Percentiles rank a stretch among this genome's conserved stretches.
Conservation (phyloP, 2,113 vertebrate genomes). For the Cyprinus carpio region DNA sequence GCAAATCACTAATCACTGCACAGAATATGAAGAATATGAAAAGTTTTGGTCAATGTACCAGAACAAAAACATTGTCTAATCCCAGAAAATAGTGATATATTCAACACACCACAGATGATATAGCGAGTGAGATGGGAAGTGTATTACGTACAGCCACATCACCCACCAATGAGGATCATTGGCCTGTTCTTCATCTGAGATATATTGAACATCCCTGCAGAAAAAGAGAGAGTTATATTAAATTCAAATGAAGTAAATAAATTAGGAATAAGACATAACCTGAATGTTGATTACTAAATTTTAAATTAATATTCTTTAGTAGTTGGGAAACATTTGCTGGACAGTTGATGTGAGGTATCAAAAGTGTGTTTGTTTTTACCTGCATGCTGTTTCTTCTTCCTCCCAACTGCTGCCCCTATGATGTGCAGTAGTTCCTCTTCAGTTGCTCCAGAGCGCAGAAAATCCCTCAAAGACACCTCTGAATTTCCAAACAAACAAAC, state of each 20-base stretch:
- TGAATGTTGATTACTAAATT: too few species aligned
- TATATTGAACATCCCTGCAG: slow-evolving; percentile 93
- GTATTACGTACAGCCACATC: slow-evolving; percentile 90
- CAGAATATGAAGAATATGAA: too few species aligned
- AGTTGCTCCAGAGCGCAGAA: slow-evolving; percentile 79
- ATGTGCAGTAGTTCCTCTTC: slow-evolving; percentile 85
- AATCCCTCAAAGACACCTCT: slow-evolving; percentile 93
- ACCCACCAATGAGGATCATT: slow-evolving; percentile 99
- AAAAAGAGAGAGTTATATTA: not conserved
- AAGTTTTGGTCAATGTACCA: too few species aligned
- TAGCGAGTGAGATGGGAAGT: not conserved
- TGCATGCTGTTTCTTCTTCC: slow-evolving; percentile 92
- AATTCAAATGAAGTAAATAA: not conserved
- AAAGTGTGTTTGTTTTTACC: slow-evolving; percentile 69
- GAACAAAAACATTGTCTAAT: too few species aligned
- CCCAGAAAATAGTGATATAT: not conserved
- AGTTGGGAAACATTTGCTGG: not conserved
- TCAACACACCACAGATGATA: not conserved
- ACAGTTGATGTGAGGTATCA: too few species aligned
- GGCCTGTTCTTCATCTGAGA: slow-evolving; percentile 99
- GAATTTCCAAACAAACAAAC: slow-evolving; percentile 96
- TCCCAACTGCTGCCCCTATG: slow-evolving; percentile 85
- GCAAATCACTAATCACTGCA: too few species aligned
- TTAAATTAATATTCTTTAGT: not conserved
- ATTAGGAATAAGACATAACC: not conserved